Base-by-base conservation (phyloP, 1,140 invertebrate genomes). In the silkworm (Bombyx mori) region DNA sequence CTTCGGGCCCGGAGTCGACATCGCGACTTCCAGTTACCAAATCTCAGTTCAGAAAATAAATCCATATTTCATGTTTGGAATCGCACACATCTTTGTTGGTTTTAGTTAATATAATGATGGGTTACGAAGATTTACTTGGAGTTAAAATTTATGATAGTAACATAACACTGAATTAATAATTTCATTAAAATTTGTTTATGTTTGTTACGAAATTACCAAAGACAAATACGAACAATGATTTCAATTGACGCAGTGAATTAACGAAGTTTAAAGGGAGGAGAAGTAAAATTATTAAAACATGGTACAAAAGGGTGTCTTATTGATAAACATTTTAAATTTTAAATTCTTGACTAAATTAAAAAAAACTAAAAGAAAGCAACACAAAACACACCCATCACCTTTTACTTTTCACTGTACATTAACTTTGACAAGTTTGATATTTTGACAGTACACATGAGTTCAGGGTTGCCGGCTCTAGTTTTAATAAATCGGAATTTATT, bases 341-440 rank as follows among this genome's bases (percentile, higher is more conserved):
- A 35, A 35, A 35, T 35, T 5, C 26, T 2, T 35, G 26, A 35
- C 26, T 35, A 35, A 35, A 35, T 35, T 35, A 35, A 26, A 22
- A 42, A 58, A 62, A 56, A 61, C 55, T 46, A 64, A 49, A 61
- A 74, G 75, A 61, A 82, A 77, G 76, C 68, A 70, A 69, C 77
- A 82, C 77, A 70, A 71, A 74, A 82, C 83, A 86, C 82, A 83
- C 78, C 81, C 83, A 79, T 71, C 76, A 58, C 79, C 71, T 75
- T 73, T 72, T 77, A 77, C 73, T 78, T 77, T 79, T 73, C 70
- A 82, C 77, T 82, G 73, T 83, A 85, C 82, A 79, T 81, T 76
- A 76, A 77, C 68, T 69, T 68, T 79, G 72, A 73, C 71, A 35
- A 35, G 26, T 35, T 35, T 35, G 26, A 35, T 35, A 35, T 35